These are phyloP conservation scores for Conops quadrifasciatus DNA, from an alignment of 2,888 invertebrate genomes.

Conservation along the genomic window DNA sequence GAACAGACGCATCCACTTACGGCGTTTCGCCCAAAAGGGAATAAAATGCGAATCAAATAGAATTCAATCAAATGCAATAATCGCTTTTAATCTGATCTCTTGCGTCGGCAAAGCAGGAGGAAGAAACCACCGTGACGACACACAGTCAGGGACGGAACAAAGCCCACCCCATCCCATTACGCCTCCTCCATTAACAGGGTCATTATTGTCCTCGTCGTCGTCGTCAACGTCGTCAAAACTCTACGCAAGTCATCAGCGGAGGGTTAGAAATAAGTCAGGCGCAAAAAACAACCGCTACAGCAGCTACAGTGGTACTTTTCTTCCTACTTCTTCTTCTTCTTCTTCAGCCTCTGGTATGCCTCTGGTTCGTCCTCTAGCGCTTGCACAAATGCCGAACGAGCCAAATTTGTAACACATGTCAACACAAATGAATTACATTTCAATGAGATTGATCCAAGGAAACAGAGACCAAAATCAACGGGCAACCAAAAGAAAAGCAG, in stretches of 20 bases:
- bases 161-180: constrained; percentile 12
- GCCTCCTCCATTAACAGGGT: constrained; percentile 45
- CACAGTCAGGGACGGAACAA: background rate
- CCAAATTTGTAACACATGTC: constrained; percentile 52
- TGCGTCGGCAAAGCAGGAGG: constrained; percentile 10
- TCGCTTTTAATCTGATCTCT: constrained; percentile 46
- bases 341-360: background rate
- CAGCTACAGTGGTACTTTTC: background rate
- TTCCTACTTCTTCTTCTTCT: too few relatives aligned
- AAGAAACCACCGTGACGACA: background rate
- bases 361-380: background rate
- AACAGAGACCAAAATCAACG: background rate
- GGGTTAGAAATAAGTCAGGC: constrained; percentile 16
- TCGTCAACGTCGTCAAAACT: constrained; percentile 36
- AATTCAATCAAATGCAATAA: constrained; percentile 46
- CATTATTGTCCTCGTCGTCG: constrained; percentile 42
- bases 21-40: constrained; percentile 13
- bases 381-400: constrained; percentile 29
- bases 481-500: too few relatives aligned
- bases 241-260: background rate
- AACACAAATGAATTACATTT: constrained; percentile 52
- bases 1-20: constrained; percentile 32
- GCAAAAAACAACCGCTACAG: constrained; percentile 29
- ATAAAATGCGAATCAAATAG: constrained; percentile 38
- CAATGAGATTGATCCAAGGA: constrained; percentile 45